Conservation (phyloP, 2,113 vertebrate species). For the Corvus moneduloides region DNA sequence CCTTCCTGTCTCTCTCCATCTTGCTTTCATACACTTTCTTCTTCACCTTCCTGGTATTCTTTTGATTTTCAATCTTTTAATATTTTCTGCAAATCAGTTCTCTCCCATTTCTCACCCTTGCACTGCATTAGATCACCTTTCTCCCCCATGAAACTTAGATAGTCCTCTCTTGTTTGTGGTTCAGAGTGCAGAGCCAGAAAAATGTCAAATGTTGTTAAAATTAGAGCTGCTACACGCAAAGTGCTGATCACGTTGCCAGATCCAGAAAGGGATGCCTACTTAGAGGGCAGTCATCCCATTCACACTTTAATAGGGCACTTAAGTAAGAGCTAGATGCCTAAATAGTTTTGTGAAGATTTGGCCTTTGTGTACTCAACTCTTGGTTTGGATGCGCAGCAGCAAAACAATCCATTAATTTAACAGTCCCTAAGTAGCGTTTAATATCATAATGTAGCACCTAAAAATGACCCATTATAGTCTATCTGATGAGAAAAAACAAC, state of each 20-base stretch:
- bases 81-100: not conserved
- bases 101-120: not conserved
- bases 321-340: not conserved
- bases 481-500: not conserved
- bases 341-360: not conserved
- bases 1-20: not conserved
- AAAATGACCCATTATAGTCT: not conserved
- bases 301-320: not conserved
- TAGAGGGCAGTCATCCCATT: not conserved
- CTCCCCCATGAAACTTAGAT: not conserved
- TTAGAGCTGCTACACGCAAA: not conserved
- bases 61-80: not conserved
- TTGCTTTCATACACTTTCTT: not conserved
- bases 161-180: not conserved
- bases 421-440: not conserved
- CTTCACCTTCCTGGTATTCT: not conserved
- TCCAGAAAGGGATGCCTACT: not conserved
- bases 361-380: not conserved
- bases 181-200: not conserved
- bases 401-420: slow-evolving; percentile 2
- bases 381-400: not conserved
- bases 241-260: not conserved
- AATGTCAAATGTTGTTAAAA: not conserved
- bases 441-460: not conserved
- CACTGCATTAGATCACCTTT: not conserved